Percentiles rank a stretch among this genome's conserved stretches.
Conservation (phyloP, 2,888 invertebrate genomes). For the Stenichneumon culpator region DNA sequence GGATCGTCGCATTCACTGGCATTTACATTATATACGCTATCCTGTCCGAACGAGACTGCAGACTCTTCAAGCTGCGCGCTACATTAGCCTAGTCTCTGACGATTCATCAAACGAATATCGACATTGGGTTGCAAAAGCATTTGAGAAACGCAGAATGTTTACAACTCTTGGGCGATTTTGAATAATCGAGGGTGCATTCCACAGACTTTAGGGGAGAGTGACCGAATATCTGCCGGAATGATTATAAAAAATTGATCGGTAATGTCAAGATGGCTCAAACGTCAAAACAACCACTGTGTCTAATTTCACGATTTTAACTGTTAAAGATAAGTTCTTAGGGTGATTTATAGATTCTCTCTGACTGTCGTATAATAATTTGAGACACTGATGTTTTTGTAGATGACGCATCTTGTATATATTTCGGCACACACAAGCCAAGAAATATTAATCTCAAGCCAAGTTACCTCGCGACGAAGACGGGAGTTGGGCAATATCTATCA, state of each 20-base stretch:
- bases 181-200: constrained; percentile 13
- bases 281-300: no score
- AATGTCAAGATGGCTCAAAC: no score
- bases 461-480: not conserved
- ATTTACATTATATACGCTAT: constrained; percentile 28
- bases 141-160: constrained; percentile 19
- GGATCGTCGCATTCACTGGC: constrained; percentile 37
- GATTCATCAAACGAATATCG: constrained; percentile 37
- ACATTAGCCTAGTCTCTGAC: not conserved
- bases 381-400: no score
- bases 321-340: no score
- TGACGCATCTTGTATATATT: no score
- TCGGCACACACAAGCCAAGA: not conserved
- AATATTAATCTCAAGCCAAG: not conserved
- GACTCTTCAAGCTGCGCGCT: not conserved
- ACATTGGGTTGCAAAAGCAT: constrained; percentile 9
- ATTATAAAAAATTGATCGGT: no score
- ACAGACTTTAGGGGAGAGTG: not conserved
- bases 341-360: no score
- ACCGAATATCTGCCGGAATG: no score
- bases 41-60: not conserved
- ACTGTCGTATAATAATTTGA: no score
- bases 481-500: not conserved
- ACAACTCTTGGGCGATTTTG: constrained; percentile 25
- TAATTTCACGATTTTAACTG: no score